These are phyloP conservation scores for Pica pica DNA, from an alignment of 2,113 vertebrate species.

Conservation along the genomic window DNA sequence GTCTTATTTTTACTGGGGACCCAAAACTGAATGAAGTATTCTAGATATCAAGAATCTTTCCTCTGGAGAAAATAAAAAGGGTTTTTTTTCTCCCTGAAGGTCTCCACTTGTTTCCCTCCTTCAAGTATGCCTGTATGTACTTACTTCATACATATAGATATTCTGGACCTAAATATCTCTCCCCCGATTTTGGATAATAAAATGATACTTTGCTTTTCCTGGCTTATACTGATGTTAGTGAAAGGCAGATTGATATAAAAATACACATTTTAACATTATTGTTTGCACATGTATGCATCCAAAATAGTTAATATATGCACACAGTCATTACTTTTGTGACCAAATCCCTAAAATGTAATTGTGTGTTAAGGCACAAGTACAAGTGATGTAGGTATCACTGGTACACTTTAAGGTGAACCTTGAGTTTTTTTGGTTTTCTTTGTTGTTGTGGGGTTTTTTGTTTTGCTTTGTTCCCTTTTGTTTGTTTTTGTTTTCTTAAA, in stretches of 20 bases:
- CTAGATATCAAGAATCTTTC: background rate
- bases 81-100: background rate
- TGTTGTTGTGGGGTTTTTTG: background rate
- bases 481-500: background rate
- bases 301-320: background rate
- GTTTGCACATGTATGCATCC: background rate
- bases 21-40: background rate
- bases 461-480: too few species aligned
- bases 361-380: background rate
- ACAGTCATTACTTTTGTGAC: background rate
- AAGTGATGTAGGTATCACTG: background rate
- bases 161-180: background rate
- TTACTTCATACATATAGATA: background rate
- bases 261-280: background rate
- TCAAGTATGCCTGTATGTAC: background rate
- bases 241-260: background rate
- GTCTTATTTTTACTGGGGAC: background rate
- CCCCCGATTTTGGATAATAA: background rate
- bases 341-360: background rate
- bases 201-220: background rate
- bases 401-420: background rate
- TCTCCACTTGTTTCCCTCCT: background rate
- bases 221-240: background rate
- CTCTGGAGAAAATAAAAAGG: background rate
- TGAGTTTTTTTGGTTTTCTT: rapidly evolving